Percentiles rank a stretch among this genome's conserved stretches.
Conservation (phyloP, 2,797 vertebrate genomes). For the Remorina albescens region DNA sequence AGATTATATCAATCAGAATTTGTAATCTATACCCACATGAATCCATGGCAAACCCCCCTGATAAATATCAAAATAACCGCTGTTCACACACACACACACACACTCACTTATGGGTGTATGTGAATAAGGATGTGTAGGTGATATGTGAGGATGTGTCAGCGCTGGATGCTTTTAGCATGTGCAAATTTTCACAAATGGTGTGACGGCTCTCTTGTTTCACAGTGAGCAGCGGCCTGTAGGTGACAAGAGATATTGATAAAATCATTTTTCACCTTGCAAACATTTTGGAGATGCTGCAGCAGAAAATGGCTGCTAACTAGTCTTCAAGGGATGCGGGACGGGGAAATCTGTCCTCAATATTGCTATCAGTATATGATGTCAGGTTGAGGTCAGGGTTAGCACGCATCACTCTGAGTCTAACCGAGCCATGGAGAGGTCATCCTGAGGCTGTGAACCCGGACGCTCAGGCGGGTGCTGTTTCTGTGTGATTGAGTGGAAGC, state of each 20-base stretch:
- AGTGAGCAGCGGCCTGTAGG: constrained; percentile 29
- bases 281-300: constrained; percentile 57
- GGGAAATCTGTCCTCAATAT: constrained; percentile 38
- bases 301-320: constrained; percentile 70
- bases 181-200: constrained; percentile 39
- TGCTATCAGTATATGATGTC: constrained; percentile 51
- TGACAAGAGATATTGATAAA: constrained; percentile 69
- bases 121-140: background rate
- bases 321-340: constrained; percentile 59
- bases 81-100: no score
- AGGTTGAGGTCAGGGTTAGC: constrained; percentile 65
- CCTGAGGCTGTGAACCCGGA: constrained; percentile 51
- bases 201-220: constrained; percentile 49
- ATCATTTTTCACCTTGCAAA: constrained; percentile 59
- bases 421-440: constrained; percentile 48
- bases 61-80: no score
- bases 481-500: constrained; percentile 29
- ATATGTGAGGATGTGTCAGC: background rate
- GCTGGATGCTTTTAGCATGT: constrained; percentile 29
- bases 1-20: no score
- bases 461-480: constrained; percentile 9
- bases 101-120: no score
- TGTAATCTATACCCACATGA: no score
- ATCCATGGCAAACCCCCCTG: no score
- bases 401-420: constrained; percentile 60